Evolutionary conservation across 2,888 invertebrate genomes (phyloP), one percentile per base, ranked within the genome.

Genomic region (Mimumesa dahlbomi): DNA sequence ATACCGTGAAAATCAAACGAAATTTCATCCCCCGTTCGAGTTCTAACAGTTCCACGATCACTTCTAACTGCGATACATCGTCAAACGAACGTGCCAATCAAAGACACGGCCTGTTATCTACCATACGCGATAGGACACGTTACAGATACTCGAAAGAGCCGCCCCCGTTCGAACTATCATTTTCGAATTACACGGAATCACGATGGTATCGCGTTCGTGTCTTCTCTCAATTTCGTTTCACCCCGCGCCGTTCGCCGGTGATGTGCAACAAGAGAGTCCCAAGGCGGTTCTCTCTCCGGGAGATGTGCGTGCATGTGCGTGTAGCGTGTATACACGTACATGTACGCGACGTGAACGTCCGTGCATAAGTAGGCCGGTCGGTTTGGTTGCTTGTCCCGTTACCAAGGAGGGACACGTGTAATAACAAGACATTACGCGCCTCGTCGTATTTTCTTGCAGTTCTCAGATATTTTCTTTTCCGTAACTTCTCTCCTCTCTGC

Each of bases 301-400:
- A 58, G 56, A 53, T 62, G 48, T 43, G 57, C 52, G 73, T 57
- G 67, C 43, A 50, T 46, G 50, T 63, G 66, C 65, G 70, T 57
- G 75, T 40, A 63, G 79, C 70, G 31, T n/a, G 16, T 25, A 40
- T 19, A 56, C 13, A 45, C 49, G 61, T n/a, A n/a, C n/a, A n/a
- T n/a, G n/a, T n/a, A n/a, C n/a, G n/a, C n/a, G n/a, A n/a, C 64
- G 73, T 63, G 77, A 67, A 76, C 68, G 81, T 73, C 76, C 76
- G 75, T 75, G 78, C 81, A 83, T 84, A 85, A 85, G 85, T 85
- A 85, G 85, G 85, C 78, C 85, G 83, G 61, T 82, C 66, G 73
- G 77, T 77, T 79, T 79, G 79, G 79, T 82, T 75, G 77, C 73
- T 73, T 82, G 83, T 84, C 82, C 85, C 85, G 85, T 85, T 85